Evolutionary conservation across 2,113 vertebrate species (phyloP).

Genomic region (human (Homo sapiens)): DNA sequence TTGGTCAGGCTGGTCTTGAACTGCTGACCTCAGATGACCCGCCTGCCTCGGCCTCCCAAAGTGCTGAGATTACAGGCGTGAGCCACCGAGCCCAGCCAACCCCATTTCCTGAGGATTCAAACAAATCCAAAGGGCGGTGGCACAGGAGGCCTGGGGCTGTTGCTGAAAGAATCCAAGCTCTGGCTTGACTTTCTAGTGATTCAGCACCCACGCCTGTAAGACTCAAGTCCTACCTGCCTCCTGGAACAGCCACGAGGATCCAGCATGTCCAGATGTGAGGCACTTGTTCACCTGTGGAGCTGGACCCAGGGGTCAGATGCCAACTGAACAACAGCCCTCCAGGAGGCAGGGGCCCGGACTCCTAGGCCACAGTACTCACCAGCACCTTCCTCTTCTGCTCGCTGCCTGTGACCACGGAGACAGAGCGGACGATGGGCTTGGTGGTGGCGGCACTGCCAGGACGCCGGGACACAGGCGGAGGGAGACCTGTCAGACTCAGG

Average conservation of each 20-base stretch:
- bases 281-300: not conserved
- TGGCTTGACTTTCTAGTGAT: not conserved
- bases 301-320: not conserved
- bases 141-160: not conserved
- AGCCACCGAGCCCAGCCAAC: no score
- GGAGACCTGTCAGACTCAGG: constrained; percentile 90
- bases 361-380: constrained; percentile 83
- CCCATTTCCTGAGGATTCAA: no score
- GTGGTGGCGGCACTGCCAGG: constrained; percentile 87
- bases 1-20: no score
- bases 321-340: fast-evolving
- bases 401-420: constrained; percentile 84
- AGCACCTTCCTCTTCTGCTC: constrained; percentile 85
- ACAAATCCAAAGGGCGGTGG: no score
- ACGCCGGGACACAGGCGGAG: constrained; percentile 84
- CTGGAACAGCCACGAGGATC: not conserved
- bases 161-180: not conserved
- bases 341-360: fast-evolving
- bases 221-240: not conserved
- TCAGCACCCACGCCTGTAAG: fast-evolving
- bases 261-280: fast-evolving
- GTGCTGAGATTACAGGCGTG: no score
- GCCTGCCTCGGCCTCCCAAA: no score
- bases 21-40: no score
- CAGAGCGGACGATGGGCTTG: constrained; percentile 87